phyloP scores from a whole-genome alignment of 2,113 vertebrate species.

The Phycodurus eques region DNA sequence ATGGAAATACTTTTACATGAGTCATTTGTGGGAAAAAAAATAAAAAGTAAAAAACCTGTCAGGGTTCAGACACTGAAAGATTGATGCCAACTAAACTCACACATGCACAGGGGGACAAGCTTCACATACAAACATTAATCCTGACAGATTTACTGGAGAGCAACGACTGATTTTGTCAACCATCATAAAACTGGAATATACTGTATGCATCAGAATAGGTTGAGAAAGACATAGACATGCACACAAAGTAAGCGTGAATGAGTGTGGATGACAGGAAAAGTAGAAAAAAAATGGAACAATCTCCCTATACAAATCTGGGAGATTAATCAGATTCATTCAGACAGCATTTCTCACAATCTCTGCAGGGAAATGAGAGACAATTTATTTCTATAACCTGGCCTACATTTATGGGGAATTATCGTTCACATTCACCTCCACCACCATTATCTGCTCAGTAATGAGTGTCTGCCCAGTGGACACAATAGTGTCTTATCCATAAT shows the following conservation, averaged over 20 bases:
- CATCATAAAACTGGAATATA: slow-evolving; percentile 61
- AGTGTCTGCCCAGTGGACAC: slow-evolving; percentile 40
- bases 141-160: slow-evolving; percentile 62
- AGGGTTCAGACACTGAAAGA: not conserved
- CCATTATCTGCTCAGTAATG: slow-evolving; percentile 48
- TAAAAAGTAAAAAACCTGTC: not conserved
- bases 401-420: slow-evolving; percentile 49
- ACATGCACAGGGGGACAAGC: slow-evolving; percentile 16
- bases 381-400: slow-evolving; percentile 62
- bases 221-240: slow-evolving; percentile 9
- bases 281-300: slow-evolving; percentile 34
- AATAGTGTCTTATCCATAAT: slow-evolving; percentile 43
- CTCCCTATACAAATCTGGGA: slow-evolving; percentile 46
- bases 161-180: slow-evolving; percentile 70
- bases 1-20: not conserved
- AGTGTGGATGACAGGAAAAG: not conserved
- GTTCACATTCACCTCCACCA: slow-evolving; percentile 35
- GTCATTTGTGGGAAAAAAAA: not conserved
- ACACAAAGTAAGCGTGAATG: not conserved
- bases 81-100: not conserved
- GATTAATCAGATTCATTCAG: slow-evolving; percentile 50
- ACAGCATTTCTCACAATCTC: slow-evolving; percentile 43
- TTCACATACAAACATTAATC: slow-evolving; percentile 58
- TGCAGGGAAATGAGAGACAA: slow-evolving; percentile 51
- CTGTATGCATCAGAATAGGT: slow-evolving; percentile 43